Conservation (phyloP, 2,113 vertebrate species). For the Clinocottus analis region DNA sequence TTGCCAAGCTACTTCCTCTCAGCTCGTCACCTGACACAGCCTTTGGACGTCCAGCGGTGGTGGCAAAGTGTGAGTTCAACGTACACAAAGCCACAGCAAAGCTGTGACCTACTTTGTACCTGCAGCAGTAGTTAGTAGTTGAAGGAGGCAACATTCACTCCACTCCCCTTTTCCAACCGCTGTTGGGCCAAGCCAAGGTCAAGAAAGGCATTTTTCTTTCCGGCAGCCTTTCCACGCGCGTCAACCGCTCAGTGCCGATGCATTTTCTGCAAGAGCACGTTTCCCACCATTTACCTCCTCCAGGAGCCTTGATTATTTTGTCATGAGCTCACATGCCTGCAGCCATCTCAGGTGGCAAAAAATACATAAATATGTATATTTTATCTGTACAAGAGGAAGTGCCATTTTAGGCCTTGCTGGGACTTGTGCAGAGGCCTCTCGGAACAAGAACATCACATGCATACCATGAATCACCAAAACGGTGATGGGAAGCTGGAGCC, state of each 20-base stretch:
- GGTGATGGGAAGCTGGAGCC: conserved; percentile 20
- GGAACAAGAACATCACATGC: conserved; percentile 42
- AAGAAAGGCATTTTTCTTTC: conserved; percentile 15
- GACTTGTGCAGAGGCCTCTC: conserved; percentile 47
- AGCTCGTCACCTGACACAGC: conserved; percentile 63
- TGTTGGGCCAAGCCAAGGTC: conserved; percentile 58
- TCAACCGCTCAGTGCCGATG: conserved; percentile 5
- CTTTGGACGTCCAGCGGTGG: conserved; percentile 19
- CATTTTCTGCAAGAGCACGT: conserved; percentile 9
- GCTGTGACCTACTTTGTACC: conserved; percentile 67
- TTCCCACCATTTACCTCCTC: background rate
- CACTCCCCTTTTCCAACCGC: conserved; percentile 48
- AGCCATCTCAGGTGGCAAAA: conserved; percentile 1
- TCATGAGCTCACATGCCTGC: background rate
- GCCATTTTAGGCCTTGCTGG: conserved; percentile 25
- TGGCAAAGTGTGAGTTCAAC: conserved; percentile 69
- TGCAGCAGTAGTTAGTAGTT: conserved; percentile 32
- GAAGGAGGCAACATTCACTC: conserved; percentile 39
- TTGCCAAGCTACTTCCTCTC: conserved; percentile 24
- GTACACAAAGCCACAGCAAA: conserved; percentile 61
- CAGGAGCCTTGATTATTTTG: background rate
- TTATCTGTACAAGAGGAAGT: conserved; percentile 34
- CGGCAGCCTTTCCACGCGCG: conserved; percentile 39
- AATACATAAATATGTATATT: background rate
- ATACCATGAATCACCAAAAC: conserved; percentile 44